Conservation (phyloP, 1,140 invertebrate genomes). For the Anadara kagoshimensis region DNA sequence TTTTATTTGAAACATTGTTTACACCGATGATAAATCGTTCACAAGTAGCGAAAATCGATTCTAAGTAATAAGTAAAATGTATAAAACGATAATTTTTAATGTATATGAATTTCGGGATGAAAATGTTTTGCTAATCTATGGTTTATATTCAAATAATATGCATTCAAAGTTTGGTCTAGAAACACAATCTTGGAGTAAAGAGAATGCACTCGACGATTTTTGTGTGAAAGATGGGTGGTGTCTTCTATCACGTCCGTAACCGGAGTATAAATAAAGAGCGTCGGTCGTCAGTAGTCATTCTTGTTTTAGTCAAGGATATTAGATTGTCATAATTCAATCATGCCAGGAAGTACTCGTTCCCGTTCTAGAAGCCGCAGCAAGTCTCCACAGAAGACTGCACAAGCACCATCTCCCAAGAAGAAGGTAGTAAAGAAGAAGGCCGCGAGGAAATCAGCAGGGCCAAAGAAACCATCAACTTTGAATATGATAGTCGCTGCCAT, state of each 20-base stretch:
- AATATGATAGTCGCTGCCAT: slow-evolving; percentile 42
- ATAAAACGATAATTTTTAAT: too few species aligned
- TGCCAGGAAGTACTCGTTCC: slow-evolving; percentile 6
- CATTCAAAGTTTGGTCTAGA: too few species aligned
- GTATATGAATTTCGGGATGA: too few species aligned
- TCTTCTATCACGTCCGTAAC: slow-evolving; percentile 25
- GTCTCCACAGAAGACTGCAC: slow-evolving; percentile 5
- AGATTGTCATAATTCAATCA: slow-evolving; percentile 3
- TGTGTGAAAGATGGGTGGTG: slow-evolving; percentile 3
- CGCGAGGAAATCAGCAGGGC: slow-evolving; percentile 3
- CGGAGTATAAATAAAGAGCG: neutral
- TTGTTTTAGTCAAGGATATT: slow-evolving; percentile 17
- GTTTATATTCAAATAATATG: too few species aligned
- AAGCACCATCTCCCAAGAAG: slow-evolving; percentile 6
- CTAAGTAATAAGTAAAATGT: too few species aligned
- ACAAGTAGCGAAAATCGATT: too few species aligned
- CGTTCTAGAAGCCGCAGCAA: slow-evolving; percentile 16
- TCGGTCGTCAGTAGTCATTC: neutral
- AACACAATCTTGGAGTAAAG: too few species aligned
- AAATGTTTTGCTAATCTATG: too few species aligned
- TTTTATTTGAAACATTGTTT: too few species aligned
- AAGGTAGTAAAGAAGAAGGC: slow-evolving; percentile 7
- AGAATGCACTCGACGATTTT: too few species aligned
- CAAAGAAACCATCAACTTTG: slow-evolving; percentile 25
- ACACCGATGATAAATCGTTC: too few species aligned